Percentiles rank a stretch among this genome's conserved stretches.
Conservation (phyloP, 2,113 vertebrate species). For the Apus apus region DNA sequence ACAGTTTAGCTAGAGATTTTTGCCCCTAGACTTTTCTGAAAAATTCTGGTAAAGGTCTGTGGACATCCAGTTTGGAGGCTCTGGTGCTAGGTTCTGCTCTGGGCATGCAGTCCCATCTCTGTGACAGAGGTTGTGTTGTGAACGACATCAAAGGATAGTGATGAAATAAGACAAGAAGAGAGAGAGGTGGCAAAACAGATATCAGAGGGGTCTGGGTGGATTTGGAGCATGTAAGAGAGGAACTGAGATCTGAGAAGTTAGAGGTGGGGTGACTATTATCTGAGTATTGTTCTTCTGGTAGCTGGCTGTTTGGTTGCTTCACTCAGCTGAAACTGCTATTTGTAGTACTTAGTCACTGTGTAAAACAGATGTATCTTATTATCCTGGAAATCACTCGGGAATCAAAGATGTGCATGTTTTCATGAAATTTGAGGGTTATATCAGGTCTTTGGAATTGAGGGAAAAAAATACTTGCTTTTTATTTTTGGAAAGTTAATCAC, state of each 20-base stretch:
- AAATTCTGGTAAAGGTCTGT: neutral
- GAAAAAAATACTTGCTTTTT: neutral
- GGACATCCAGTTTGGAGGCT: neutral
- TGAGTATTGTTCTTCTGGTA: neutral
- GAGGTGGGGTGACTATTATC: neutral
- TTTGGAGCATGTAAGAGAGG: neutral
- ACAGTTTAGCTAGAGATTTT: neutral
- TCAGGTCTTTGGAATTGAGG: neutral
- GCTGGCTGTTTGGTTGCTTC: neutral
- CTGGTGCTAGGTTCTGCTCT: neutral
- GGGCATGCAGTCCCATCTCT: neutral
- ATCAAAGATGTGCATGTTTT: neutral
- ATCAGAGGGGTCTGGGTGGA: neutral
- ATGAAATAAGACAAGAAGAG: neutral
- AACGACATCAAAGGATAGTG: neutral
- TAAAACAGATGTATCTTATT: neutral
- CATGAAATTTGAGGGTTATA: neutral
- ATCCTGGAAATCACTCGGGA: neutral
- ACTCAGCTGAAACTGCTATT: neutral
- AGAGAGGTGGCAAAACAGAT: rapidly evolving
- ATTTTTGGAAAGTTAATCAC: slow-evolving; percentile 5
- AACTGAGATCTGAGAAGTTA: neutral
- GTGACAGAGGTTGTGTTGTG: neutral
- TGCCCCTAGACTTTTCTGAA: neutral
- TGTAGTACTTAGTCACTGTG: neutral